Conservation (phyloP, 2,797 vertebrate genomes). For the Lates japonicus region DNA sequence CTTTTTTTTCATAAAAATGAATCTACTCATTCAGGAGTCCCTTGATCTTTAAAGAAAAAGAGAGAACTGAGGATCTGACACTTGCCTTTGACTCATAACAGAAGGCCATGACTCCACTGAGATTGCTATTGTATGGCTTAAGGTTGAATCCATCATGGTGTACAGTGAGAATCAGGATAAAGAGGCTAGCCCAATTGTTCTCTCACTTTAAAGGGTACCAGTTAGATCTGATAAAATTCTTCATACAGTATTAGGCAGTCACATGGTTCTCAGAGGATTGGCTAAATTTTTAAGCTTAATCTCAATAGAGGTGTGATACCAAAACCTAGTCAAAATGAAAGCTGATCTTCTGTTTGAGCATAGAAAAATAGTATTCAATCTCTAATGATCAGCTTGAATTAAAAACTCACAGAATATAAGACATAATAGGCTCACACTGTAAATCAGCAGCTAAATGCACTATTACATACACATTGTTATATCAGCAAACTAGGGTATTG, state of each 20-base stretch:
- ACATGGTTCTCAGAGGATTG: conserved; percentile 6
- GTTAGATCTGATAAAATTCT: conserved; percentile 8
- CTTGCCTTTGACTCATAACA: conserved; percentile 58
- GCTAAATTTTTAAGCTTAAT: neutral
- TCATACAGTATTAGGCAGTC: neutral
- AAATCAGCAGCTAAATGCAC: neutral
- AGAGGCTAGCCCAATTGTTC: conserved; percentile 29
- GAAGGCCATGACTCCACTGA: conserved; percentile 63
- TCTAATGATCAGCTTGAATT: neutral
- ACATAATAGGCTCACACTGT: neutral
- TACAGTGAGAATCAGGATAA: conserved; percentile 29
- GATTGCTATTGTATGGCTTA: conserved; percentile 54
- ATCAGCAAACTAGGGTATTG: neutral
- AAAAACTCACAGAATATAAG: neutral
- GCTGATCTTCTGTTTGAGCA: neutral
- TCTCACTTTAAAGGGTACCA: conserved; percentile 35
- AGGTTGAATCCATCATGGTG: conserved; percentile 55
- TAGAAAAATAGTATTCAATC: neutral
- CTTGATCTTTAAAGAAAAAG: conserved; percentile 45
- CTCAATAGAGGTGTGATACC: neutral
- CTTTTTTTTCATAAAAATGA: conserved; percentile 23
- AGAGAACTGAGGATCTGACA: conserved; percentile 55
- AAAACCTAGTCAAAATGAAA: neutral
- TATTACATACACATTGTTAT: neutral
- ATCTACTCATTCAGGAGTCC: conserved; percentile 35